phyloP scores from a whole-genome alignment of 2,797 vertebrate species.

The Liasis olivaceus region DNA sequence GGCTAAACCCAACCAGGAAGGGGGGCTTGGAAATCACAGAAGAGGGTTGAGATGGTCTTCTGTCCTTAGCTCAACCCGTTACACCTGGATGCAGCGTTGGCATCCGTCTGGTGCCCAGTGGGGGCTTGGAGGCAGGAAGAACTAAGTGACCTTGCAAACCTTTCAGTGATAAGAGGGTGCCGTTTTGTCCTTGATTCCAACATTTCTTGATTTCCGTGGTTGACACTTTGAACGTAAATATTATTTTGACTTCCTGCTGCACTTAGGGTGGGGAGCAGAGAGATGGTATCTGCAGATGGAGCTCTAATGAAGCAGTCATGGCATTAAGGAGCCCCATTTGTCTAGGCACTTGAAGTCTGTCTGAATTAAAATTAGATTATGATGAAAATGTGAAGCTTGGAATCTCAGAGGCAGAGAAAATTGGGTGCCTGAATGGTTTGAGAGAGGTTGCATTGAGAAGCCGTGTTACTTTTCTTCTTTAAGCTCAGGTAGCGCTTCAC shows the following conservation, averaged over 20 bases:
- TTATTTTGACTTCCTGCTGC: slow-evolving; percentile 38
- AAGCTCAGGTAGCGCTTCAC: neutral
- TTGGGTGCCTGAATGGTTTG: neutral
- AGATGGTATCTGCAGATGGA: too few relatives aligned
- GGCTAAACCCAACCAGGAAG: slow-evolving; percentile 40
- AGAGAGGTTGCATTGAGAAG: neutral
- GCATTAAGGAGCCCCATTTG: slow-evolving; percentile 7
- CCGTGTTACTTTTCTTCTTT: too few relatives aligned
- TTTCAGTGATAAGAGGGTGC: slow-evolving; percentile 22
- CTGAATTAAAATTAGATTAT: slow-evolving; percentile 16
- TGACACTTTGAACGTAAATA: slow-evolving; percentile 41
- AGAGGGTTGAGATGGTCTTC: neutral
- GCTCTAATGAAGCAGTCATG: slow-evolving; percentile 9
- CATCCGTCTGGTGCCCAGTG: slow-evolving; percentile 17
- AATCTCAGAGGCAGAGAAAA: slow-evolving; percentile 9
- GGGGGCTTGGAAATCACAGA: neutral
- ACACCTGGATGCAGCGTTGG: slow-evolving; percentile 1
- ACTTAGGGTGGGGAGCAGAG: neutral
- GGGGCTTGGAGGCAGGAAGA: neutral
- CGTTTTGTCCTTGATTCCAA: slow-evolving; percentile 34
- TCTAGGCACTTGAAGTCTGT: slow-evolving; percentile 19
- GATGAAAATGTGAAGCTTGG: neutral
- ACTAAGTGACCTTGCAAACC: neutral
- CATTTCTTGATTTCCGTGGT: slow-evolving; percentile 36
- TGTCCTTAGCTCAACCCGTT: slow-evolving; percentile 30